Conservation (phyloP, 2,113 vertebrate genomes). For the Verasper variegatus region DNA sequence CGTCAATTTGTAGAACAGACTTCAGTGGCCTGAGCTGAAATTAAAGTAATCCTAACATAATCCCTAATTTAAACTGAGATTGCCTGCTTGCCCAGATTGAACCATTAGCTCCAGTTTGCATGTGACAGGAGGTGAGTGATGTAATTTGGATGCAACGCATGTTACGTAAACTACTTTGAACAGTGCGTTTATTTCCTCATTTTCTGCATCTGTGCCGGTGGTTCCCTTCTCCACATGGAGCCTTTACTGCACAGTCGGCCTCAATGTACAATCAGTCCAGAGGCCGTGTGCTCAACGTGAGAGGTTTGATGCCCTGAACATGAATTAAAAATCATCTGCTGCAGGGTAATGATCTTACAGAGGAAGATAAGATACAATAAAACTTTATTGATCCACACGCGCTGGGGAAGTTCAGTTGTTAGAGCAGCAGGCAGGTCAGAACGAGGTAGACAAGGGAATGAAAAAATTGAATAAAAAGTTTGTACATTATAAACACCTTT, state of each 20-base stretch:
- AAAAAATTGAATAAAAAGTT: no score
- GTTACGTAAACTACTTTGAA: constrained; percentile 41
- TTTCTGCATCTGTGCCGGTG: constrained; percentile 39
- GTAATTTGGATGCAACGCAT: constrained; percentile 61
- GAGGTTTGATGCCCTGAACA: background rate
- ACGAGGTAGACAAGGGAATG: no score
- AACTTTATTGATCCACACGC: no score
- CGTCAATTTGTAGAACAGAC: background rate
- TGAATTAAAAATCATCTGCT: background rate
- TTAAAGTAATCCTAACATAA: constrained; percentile 37
- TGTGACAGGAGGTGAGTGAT: constrained; percentile 55
- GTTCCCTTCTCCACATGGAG: background rate
- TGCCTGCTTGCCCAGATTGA: constrained; percentile 35
- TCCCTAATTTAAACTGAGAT: constrained; percentile 11
- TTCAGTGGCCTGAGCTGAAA: background rate
- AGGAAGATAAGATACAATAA: no score
- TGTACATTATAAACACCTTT: no score
- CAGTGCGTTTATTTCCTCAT: constrained; percentile 47
- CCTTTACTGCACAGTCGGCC: constrained; percentile 1
- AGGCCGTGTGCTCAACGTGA: background rate
- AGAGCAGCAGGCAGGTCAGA: no score
- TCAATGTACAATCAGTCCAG: constrained; percentile 3
- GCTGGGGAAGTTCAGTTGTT: no score
- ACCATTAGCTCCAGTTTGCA: constrained; percentile 31
- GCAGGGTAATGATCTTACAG: background rate